A percentile compares a stretch with the other conserved stretches of the same genome.
phyloP scores from a whole-genome alignment of 2,888 invertebrate genomes.

The Eupithecia insigniata region DNA sequence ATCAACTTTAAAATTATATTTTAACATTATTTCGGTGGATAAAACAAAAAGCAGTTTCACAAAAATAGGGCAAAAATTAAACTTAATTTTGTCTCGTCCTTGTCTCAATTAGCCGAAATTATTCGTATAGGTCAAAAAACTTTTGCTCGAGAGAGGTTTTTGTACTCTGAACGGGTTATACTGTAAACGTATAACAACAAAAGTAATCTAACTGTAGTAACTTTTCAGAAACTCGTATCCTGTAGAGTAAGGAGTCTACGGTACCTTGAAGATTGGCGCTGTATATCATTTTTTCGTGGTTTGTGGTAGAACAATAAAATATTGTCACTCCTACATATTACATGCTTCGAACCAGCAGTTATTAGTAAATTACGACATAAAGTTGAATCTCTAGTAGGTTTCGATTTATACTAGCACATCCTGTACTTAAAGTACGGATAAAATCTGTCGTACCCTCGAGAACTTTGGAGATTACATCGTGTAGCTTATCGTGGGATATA shows the following conservation, averaged over 20 bases:
- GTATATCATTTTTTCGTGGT: neutral
- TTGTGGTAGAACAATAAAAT: neutral
- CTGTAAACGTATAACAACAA: neutral
- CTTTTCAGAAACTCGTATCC: neutral
- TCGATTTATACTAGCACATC: constrained; percentile 15
- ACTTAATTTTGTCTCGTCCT: constrained; percentile 3
- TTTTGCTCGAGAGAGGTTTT: neutral
- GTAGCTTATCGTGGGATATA: constrained; percentile 35
- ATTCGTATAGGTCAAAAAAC: neutral
- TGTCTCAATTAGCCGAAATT: constrained; percentile 7
- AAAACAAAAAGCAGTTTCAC: neutral
- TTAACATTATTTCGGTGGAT: neutral
- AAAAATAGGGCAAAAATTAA: neutral
- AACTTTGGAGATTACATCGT: constrained; percentile 35
- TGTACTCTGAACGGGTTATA: neutral
- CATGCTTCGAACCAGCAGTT: neutral
- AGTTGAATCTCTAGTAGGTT: constrained; percentile 4
- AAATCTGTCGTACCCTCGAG: constrained; percentile 31
- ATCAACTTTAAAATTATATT: no score
- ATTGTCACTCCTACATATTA: neutral
- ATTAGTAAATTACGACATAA: constrained; percentile 5
- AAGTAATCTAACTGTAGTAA: neutral
- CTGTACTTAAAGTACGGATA: constrained; percentile 27
- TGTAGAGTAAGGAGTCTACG: neutral
- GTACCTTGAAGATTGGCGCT: neutral